A percentile compares a stretch with the other conserved stretches of the same genome.
Conservation (phyloP, 2,888 invertebrate genomes). For the Hyles lineata region DNA sequence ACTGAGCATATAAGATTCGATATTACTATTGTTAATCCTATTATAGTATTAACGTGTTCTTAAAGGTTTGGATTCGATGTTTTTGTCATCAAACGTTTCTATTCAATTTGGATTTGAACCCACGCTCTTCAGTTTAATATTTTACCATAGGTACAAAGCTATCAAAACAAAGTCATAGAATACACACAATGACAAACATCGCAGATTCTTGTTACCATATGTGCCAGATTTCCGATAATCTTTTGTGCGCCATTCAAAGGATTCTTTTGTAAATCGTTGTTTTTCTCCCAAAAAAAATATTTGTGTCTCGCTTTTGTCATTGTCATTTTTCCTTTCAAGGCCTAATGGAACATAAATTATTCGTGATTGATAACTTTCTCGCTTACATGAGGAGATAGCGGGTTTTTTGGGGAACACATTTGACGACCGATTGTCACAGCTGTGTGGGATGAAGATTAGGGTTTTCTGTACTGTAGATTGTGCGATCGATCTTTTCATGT, state of each 20-base stretch:
- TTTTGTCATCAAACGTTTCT: no score
- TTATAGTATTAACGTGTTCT: no score
- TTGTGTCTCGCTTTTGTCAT: conserved; percentile 37
- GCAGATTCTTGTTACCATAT: conserved; percentile 8
- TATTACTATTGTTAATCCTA: no score
- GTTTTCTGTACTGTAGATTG: no score
- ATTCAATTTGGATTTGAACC: no score
- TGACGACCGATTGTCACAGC: neutral
- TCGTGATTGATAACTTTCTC: conserved; percentile 49
- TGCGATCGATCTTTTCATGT: no score
- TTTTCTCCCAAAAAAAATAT: conserved; percentile 32
- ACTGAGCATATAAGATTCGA: no score
- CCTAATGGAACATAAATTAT: conserved; percentile 52
- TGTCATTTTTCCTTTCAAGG: conserved; percentile 39
- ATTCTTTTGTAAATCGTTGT: conserved; percentile 26
- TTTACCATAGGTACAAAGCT: no score
- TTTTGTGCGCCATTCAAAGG: conserved; percentile 11
- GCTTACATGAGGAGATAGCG: neutral
- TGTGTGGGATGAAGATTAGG: no score
- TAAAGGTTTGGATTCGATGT: no score
- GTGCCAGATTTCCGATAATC: conserved; percentile 6
- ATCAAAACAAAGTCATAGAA: neutral
- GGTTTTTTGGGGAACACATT: neutral
- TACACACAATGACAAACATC: neutral
- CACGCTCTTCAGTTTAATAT: no score